Base-by-base conservation (phyloP, 1,140 invertebrate genomes). In the Platorchestia sp. region DNA sequence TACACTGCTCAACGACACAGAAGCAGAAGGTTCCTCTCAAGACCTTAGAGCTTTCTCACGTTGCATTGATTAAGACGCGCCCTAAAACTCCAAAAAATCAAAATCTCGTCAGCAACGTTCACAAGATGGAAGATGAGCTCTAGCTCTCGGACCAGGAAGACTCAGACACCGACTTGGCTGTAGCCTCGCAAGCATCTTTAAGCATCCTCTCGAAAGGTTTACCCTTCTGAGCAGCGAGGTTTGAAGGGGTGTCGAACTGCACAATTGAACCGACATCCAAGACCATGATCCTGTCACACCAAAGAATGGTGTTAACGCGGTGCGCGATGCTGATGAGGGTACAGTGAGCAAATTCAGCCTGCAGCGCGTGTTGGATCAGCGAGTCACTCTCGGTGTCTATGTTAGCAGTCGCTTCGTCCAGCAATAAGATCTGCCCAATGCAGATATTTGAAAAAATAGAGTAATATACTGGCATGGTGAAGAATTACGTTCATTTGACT, bases 311-410 rank as follows among this genome's bases (percentile, higher is more conserved):
- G 95, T 97, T 97, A 14, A 98, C 96, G 75, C 97, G 97, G 96
- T 98, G 98, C 75, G 98, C 98, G 96, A 98, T 98, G 47, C 97
- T 97, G 19, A 98, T 96, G 95, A 98, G 97, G 1, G 98, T 98
- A 95, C 97, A 97, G 91, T 97, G 97, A 16, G 95, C 96, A 96
- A 98, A 98, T 47, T 97, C 97, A 51, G 97, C 97, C 53, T 98
- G 97, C n/a, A 98, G 98, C 5, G 98, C 98, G 27, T 97, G 97
- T 96, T 98, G 98, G 96, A 98, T 98, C 1, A 98, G 97, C 45
- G 97, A 96, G 97, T 98, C 98, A 16, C 98, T 98, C 95, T 97
- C 97, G 95, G 97, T 96, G 96, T 98, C 97, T 95, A 98, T 97
- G 96, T 97, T 97, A 36, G 98, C 97, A 47, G 98, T 98, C 10